phyloP scores from a whole-genome alignment of 1,140 invertebrate species.

The Drosophila bocki region DNA sequence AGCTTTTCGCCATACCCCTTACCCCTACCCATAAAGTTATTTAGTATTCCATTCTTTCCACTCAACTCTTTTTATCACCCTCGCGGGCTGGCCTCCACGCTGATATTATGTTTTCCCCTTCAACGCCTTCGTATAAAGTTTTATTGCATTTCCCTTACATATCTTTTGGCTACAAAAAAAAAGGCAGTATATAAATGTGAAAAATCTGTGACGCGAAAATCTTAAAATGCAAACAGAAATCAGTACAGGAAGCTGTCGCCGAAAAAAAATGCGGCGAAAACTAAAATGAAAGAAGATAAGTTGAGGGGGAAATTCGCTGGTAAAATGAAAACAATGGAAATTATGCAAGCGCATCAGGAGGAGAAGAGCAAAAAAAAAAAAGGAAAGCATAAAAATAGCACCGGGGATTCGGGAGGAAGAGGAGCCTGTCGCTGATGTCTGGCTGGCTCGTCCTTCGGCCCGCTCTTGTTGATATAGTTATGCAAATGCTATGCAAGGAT shows the following conservation, averaged over 20 bases:
- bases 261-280: slow-evolving; percentile 39
- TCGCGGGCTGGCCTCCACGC: slow-evolving; percentile 3
- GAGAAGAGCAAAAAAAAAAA: slow-evolving; percentile 35
- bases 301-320: slow-evolving; percentile 64
- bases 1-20: background rate
- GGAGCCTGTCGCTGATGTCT: slow-evolving; percentile 56
- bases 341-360: slow-evolving; percentile 75
- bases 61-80: slow-evolving; percentile 46
- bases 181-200: slow-evolving; percentile 18
- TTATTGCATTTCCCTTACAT: slow-evolving; percentile 64
- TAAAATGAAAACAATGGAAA: slow-evolving; percentile 83
- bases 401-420: slow-evolving; percentile 1
- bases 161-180: slow-evolving; percentile 18
- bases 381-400: slow-evolving; percentile 71
- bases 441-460: slow-evolving; percentile 43
- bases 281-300: slow-evolving; percentile 64
- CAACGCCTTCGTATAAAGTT: slow-evolving; percentile 66
- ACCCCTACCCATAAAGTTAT: slow-evolving; percentile 32
- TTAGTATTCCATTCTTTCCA: slow-evolving; percentile 44
- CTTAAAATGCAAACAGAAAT: slow-evolving; percentile 81
- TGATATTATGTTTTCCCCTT: slow-evolving; percentile 37
- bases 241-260: slow-evolving; percentile 66
- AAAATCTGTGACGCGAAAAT: slow-evolving; percentile 73
- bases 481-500: slow-evolving; percentile 83
- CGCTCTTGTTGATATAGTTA: slow-evolving; percentile 71